Evolutionary conservation across 2,113 vertebrate genomes (phyloP), one percentile per base, ranked within the genome.

Genomic region (Channa maculata): DNA sequence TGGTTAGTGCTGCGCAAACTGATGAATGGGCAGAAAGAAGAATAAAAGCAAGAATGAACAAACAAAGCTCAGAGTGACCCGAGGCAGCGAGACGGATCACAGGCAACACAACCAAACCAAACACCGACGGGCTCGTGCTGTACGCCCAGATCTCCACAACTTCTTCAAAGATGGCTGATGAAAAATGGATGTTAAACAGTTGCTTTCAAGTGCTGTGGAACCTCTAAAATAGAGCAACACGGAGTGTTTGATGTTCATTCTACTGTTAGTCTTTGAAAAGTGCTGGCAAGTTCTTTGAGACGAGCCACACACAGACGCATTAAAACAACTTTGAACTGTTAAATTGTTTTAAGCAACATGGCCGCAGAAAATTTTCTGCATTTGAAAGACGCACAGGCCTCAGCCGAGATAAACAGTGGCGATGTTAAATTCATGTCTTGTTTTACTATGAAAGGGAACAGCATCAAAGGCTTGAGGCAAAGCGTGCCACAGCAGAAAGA

Each of bases 291-390:
- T 67, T 80, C 39, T 73, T 57, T 58, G 65, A 84, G 70, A 45
- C 14, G 59, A 76, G 67, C 75, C 77, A 66, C 75, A 85, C 85
- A 59, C 64, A 78, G 58, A 68, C 57, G 14, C 77, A 57, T 83
- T 85, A 69, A 85, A 81, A 82, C 75, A 44, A 84, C 87, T 88
- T 88, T 91, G 86, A 89, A 89, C 78, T 44, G 61, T 41, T 85
- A 84, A 84, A 86, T 76, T 86, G 84, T 88, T 85, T 58, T 34
- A n/a, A 86, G 79, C 80, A 50, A 83, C 58, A 46, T 66, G 84
- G 81, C 85, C 71, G 65, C 73, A 6, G 84, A 82, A 84, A 78
- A 84, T 69, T 3, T 76, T 65, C 44, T 43, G 75, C 61, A 44
- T 89, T 79, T 84, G 53, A 86, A 75, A 88, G 66, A 50, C 1